Percentiles rank a stretch among this genome's conserved stretches.
Conservation (phyloP, 1,140 invertebrate genomes). For the Mamestra configurata region DNA sequence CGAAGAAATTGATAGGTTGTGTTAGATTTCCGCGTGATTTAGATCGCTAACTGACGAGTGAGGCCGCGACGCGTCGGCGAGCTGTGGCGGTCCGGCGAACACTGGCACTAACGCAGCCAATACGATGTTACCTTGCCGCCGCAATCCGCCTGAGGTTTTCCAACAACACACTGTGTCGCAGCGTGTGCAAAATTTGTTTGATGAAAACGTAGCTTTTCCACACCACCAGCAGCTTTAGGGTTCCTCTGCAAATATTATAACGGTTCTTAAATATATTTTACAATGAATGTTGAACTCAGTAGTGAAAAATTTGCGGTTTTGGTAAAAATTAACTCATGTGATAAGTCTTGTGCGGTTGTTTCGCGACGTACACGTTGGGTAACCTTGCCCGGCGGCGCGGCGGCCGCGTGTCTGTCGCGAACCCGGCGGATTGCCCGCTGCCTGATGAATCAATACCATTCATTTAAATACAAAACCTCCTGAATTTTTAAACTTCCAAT, state of each 20-base stretch:
- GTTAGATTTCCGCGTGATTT: conserved; percentile 58
- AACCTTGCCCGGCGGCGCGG: conserved; percentile 61
- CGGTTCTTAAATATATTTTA: not conserved
- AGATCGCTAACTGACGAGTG: conserved; percentile 65
- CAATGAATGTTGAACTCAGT: not conserved
- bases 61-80: conserved; percentile 69
- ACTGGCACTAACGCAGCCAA: conserved; percentile 70
- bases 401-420: conserved; percentile 56
- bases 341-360: not conserved
- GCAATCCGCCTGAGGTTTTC: conserved; percentile 24
- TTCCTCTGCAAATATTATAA: not conserved
- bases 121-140: conserved; percentile 47
- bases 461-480: conserved; percentile 47
- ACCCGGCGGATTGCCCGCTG: conserved; percentile 35
- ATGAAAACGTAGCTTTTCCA: not conserved
- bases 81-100: conserved; percentile 71
- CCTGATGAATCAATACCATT: conserved; percentile 53
- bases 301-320: not conserved
- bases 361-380: conserved; percentile 37
- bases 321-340: not conserved
- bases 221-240: not conserved
- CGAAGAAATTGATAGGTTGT: conserved; percentile 14
- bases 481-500: conserved; percentile 47
- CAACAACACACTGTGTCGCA: conserved; percentile 39
- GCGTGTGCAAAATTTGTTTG: not conserved